A percentile compares a stretch with the other conserved stretches of the same genome.
phyloP scores from a whole-genome alignment of 2,113 vertebrate genomes.

The Mesitornis unicolor region DNA sequence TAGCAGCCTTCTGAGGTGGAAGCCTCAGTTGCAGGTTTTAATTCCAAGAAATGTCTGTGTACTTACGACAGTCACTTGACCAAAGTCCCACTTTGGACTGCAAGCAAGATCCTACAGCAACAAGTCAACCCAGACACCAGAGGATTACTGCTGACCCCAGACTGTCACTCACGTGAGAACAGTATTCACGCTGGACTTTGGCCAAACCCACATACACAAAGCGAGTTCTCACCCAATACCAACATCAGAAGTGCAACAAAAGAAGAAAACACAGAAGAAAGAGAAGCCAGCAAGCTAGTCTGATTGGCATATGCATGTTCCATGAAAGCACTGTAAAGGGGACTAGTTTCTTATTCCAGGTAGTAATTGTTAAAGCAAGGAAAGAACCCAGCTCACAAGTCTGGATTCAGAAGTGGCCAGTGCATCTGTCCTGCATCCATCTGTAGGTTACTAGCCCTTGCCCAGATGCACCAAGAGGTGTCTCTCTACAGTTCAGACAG shows the following conservation, averaged over 20 bases:
- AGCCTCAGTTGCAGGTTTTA: background rate
- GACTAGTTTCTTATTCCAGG: background rate
- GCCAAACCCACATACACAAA: background rate
- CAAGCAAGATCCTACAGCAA: background rate
- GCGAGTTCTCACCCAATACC: background rate
- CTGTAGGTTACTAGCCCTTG: background rate
- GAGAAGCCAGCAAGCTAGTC: background rate
- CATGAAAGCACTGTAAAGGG: background rate
- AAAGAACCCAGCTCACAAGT: background rate
- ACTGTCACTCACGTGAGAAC: background rate
- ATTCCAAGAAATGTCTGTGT: background rate
- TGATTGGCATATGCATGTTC: background rate
- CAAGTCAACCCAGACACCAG: background rate
- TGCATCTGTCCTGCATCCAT: background rate
- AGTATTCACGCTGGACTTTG: accelerated
- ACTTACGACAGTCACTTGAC: background rate
- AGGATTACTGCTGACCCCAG: background rate
- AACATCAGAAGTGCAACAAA: background rate
- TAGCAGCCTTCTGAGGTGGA: background rate
- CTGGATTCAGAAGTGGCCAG: background rate
- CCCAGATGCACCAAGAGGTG: background rate
- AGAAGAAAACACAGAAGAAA: background rate
- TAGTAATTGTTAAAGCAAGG: background rate
- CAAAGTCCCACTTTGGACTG: background rate
- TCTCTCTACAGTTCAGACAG: background rate